Percentiles rank a stretch among this genome's conserved stretches.
phyloP scores from a whole-genome alignment of 2,113 vertebrate genomes.

The Campylomormyrus tamandua region DNA sequence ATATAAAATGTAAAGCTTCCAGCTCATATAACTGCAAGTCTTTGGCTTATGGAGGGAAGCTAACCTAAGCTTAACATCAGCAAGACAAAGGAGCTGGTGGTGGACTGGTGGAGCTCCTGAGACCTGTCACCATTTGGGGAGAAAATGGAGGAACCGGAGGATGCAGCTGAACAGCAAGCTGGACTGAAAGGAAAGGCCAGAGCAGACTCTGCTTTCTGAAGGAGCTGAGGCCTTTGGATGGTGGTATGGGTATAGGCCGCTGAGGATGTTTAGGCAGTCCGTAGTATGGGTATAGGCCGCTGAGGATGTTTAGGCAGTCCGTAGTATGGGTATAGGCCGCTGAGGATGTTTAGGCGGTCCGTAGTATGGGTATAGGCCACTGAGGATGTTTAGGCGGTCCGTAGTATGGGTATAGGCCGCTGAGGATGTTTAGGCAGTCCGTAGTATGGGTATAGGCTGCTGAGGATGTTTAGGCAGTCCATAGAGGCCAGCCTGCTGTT shows the following conservation, averaged over 20 bases:
- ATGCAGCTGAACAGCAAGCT: not conserved
- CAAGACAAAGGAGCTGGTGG: not conserved
- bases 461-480: not conserved
- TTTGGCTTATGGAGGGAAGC: not conserved
- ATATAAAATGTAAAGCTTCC: not conserved
- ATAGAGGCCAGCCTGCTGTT: not conserved
- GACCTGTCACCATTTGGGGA: not conserved
- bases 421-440: too few species aligned
- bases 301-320: too few species aligned
- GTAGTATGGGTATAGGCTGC: not conserved
- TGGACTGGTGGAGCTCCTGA: not conserved
- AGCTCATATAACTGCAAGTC: not conserved
- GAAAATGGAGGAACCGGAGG: not conserved
- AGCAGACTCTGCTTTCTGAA: too few species aligned
- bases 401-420: too few species aligned
- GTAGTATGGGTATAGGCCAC: too few species aligned
- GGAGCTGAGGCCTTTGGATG: not conserved
- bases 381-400: too few species aligned
- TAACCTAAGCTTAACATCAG: not conserved
- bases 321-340: not conserved
- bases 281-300: too few species aligned
- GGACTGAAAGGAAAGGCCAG: too few species aligned
- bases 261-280: too few species aligned
- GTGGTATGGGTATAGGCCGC: not conserved
- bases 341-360: too few species aligned